A percentile compares a stretch with the other conserved stretches of the same genome.
These are phyloP conservation scores for Drosophila fulvimacula DNA, from an alignment of 2,888 invertebrate genomes.

Conservation along the genomic window DNA sequence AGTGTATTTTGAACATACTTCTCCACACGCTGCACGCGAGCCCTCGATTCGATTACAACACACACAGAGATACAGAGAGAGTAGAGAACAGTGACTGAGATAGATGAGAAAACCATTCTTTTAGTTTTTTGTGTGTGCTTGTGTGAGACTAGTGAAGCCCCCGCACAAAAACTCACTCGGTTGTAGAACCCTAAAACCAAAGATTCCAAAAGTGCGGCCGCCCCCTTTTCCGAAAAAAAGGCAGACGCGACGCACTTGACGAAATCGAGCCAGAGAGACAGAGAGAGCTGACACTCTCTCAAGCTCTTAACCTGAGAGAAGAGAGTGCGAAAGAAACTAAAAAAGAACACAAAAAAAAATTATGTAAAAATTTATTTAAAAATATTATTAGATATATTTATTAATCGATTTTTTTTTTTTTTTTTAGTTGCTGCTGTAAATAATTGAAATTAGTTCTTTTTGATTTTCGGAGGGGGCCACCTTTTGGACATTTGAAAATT, in stretches of 20 bases:
- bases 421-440: constrained; percentile 52
- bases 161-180: constrained; percentile 52
- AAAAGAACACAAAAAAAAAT: constrained; percentile 43
- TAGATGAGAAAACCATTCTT: constrained; percentile 50
- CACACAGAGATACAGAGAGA: constrained; percentile 48
- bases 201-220: constrained; percentile 41
- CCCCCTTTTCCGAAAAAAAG: constrained; percentile 21
- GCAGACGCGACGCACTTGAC: constrained; percentile 46
- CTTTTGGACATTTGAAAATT: constrained; percentile 49
- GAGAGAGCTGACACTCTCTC: constrained; percentile 45
- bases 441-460: constrained; percentile 59
- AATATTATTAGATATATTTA: constrained; percentile 47
- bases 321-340: constrained; percentile 77
- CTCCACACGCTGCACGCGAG: constrained; percentile 80
- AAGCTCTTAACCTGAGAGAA: constrained; percentile 74
- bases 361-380: constrained; percentile 47
- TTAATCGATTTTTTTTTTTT: constrained; percentile 30
- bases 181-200: constrained; percentile 28
- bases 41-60: constrained; percentile 70
- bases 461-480: constrained; percentile 36
- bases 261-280: constrained; percentile 25
- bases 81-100: constrained; percentile 45
- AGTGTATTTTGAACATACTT: constrained; percentile 77
- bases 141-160: constrained; percentile 39
- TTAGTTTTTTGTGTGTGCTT: constrained; percentile 25